Conservation (phyloP, 2,797 vertebrate genomes). For the Manis javanica region DNA sequence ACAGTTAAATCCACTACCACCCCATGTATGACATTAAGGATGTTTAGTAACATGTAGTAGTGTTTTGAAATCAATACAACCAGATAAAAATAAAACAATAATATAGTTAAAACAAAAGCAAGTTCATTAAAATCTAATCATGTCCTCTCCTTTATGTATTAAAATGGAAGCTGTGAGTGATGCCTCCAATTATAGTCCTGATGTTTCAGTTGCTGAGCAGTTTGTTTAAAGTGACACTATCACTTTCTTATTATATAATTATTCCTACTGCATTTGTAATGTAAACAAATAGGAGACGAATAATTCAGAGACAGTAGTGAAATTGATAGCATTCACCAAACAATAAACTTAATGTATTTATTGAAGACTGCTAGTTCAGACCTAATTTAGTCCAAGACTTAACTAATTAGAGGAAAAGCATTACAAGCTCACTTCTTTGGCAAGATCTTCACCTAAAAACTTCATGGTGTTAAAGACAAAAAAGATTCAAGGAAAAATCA, state of each 20-base stretch:
- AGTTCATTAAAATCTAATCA: conserved; percentile 74
- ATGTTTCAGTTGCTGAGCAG: conserved; percentile 56
- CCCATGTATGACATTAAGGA: neutral
- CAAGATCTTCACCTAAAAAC: neutral
- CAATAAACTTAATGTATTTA: conserved; percentile 58
- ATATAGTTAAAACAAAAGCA: conserved; percentile 58
- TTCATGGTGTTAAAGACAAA: neutral
- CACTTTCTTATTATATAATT: conserved; percentile 73
- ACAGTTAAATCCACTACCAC: neutral
- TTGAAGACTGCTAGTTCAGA: conserved; percentile 49
- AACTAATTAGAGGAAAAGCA: conserved; percentile 35
- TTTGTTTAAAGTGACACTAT: conserved; percentile 79
- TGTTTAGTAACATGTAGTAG: neutral
- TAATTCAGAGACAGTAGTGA: conserved; percentile 52
- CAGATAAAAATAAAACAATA: conserved; percentile 35
- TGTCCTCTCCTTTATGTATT: conserved; percentile 59
- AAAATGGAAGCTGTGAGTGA: conserved; percentile 71
- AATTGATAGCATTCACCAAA: conserved; percentile 47
- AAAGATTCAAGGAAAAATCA: neutral
- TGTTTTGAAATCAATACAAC: conserved; percentile 48
- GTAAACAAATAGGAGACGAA: conserved; percentile 63
- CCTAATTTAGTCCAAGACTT: conserved; percentile 45
- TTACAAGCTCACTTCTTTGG: conserved; percentile 16
- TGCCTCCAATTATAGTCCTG: conserved; percentile 75
- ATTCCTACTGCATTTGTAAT: conserved; percentile 67